These are phyloP conservation scores for Cephus rjabovi DNA, from an alignment of 2,888 invertebrate genomes.

Conservation along the genomic window DNA sequence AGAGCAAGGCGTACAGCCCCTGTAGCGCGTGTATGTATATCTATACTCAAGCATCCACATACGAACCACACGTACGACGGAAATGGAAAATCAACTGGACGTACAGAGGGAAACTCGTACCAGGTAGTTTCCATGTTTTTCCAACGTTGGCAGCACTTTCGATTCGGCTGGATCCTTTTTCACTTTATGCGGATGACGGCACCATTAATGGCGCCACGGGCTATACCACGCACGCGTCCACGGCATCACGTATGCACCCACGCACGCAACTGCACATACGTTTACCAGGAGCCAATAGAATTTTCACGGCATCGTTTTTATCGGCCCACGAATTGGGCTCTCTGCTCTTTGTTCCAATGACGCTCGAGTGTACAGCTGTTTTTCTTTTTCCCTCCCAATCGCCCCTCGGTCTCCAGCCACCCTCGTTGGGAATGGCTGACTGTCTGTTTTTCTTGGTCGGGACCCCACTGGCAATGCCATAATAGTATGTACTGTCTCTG, in stretches of 20 bases:
- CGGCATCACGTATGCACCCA: neutral
- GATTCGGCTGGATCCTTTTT: neutral
- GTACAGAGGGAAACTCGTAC: neutral
- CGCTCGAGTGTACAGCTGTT: neutral
- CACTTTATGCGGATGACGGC: constrained; percentile 15
- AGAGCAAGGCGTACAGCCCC: neutral
- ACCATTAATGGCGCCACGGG: constrained; percentile 20
- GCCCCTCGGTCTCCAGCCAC: neutral
- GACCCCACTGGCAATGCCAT: neutral
- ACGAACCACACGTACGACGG: neutral
- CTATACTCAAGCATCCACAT: neutral
- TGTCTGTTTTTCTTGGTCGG: neutral
- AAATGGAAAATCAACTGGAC: neutral
- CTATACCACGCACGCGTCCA: neutral
- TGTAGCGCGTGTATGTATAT: neutral
- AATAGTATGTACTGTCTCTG: neutral
- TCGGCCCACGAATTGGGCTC: neutral
- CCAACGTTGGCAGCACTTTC: neutral
- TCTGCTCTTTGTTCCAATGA: neutral
- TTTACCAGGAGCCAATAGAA: neutral
- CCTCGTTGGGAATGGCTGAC: neutral
- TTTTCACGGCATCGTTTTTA: neutral
- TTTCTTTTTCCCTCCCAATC: neutral
- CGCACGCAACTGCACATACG: too few species aligned
- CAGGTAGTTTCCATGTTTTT: neutral